These are phyloP conservation scores for Himalopsyche kuldschensis DNA, from an alignment of 2,888 invertebrate genomes.

Conservation along the genomic window DNA sequence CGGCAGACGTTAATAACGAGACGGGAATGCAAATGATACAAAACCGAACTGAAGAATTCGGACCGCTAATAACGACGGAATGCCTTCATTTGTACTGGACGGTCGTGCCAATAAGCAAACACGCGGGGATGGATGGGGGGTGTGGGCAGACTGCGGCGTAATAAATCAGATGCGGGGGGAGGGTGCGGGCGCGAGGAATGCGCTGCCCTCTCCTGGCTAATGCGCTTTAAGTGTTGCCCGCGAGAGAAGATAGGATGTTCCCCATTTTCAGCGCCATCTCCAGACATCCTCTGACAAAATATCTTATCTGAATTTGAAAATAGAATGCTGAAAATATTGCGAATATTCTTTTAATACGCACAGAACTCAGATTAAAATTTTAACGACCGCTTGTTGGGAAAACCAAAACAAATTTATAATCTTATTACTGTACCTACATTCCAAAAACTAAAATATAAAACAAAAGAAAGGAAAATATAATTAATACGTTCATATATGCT, in stretches of 20 bases:
- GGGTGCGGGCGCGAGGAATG: conserved; percentile 4
- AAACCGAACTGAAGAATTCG: conserved; percentile 31
- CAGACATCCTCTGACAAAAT: neutral
- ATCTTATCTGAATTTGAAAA: neutral
- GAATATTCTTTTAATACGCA: too few species aligned
- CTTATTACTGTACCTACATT: too few species aligned
- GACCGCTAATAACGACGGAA: conserved; percentile 35
- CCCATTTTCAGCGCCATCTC: neutral
- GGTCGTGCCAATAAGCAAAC: conserved; percentile 19
- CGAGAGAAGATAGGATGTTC: conserved; percentile 9
- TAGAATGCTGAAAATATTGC: too few species aligned
- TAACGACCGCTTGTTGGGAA: too few species aligned
- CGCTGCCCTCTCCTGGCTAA: conserved; percentile 13
- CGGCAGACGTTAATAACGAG: conserved; percentile 33
- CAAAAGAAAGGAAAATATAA: too few species aligned
- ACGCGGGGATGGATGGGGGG: conserved; percentile 23
- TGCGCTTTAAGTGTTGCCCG: conserved; percentile 33
- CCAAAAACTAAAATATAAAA: too few species aligned
- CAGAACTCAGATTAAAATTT: too few species aligned
- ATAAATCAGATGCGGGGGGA: conserved; percentile 29
- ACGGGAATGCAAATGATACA: conserved; percentile 39
- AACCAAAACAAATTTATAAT: too few species aligned
- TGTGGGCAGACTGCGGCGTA: conserved; percentile 4
- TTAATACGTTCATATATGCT: too few species aligned
- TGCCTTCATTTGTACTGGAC: conserved; percentile 25